phyloP scores from a whole-genome alignment of 2,888 invertebrate genomes.

The Torymus aiolomorphi region DNA sequence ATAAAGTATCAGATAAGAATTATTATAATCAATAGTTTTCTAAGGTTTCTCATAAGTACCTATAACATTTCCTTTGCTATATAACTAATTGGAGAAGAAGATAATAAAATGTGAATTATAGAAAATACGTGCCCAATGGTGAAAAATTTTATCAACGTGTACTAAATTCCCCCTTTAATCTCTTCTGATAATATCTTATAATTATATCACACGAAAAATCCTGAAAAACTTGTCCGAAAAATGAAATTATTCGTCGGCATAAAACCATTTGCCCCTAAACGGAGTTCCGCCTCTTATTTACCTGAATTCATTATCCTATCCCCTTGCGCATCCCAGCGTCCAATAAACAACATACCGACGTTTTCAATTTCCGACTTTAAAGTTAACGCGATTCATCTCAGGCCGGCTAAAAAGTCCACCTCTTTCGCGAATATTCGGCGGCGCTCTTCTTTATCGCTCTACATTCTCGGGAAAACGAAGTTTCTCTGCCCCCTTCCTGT shows the following conservation, averaged over 20 bases:
- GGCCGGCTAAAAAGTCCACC: conserved; percentile 3
- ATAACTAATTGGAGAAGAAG: too few relatives aligned
- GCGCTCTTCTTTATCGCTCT: conserved; percentile 6
- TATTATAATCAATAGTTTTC: too few relatives aligned
- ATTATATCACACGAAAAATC: not conserved
- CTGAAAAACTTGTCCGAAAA: conserved; percentile 37
- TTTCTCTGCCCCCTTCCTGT: conserved; percentile 3
- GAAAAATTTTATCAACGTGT: too few relatives aligned
- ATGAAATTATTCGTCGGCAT: conserved; percentile 28
- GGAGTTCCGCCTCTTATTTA: conserved; percentile 18
- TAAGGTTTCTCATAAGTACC: too few relatives aligned
- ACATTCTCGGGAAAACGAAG: not conserved
- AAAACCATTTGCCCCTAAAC: conserved; percentile 42
- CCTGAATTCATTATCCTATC: conserved; percentile 30
- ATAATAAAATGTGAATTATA: too few relatives aligned
- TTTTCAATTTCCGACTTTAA: conserved; percentile 52
- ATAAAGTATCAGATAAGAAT: too few relatives aligned
- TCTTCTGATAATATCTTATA: too few relatives aligned
- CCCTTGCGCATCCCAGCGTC: not conserved
- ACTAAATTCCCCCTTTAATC: too few relatives aligned
- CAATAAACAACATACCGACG: conserved; percentile 51
- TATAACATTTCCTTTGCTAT: too few relatives aligned
- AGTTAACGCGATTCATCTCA: conserved; percentile 31
- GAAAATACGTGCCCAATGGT: too few relatives aligned
- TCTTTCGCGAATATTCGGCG: conserved; percentile 21